Conservation (phyloP, 2,888 invertebrate species). For the Ochropacha duplaris region DNA sequence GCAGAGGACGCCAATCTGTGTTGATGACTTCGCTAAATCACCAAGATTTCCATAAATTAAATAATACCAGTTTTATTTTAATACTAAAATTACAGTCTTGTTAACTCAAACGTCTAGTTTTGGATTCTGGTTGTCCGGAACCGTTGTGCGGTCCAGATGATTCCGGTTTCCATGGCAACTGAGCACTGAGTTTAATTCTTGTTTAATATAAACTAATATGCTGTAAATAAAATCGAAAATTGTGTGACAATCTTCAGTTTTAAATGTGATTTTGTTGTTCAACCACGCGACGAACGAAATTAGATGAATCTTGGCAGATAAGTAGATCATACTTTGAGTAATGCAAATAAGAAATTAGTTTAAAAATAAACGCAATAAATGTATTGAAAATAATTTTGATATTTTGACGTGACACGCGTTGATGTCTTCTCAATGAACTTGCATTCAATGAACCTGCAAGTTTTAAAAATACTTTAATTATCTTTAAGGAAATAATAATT, state of each 20-base stretch:
- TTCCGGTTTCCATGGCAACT: slow-evolving; percentile 24
- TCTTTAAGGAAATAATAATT: neutral
- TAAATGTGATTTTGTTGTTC: too few species aligned
- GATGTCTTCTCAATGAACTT: neutral
- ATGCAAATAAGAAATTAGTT: neutral
- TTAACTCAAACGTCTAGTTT: slow-evolving; percentile 4
- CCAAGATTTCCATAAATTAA: neutral
- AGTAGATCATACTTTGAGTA: too few species aligned
- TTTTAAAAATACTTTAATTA: too few species aligned
- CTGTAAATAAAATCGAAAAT: too few species aligned
- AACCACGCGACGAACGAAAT: too few species aligned
- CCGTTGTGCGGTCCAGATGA: slow-evolving; percentile 15
- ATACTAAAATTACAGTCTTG: neutral
- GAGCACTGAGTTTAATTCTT: neutral
- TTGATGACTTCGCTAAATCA: neutral
- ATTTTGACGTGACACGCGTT: neutral
- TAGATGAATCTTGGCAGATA: too few species aligned
- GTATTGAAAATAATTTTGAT: too few species aligned
- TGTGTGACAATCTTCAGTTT: too few species aligned
- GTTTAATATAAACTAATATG: neutral
- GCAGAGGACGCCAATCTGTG: neutral
- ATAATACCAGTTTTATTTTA: neutral
- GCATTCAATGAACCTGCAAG: neutral
- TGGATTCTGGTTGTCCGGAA: neutral
- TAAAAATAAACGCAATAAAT: neutral